Base-by-base conservation (phyloP, 2,888 invertebrate species). In the Stramonita haemastoma region DNA sequence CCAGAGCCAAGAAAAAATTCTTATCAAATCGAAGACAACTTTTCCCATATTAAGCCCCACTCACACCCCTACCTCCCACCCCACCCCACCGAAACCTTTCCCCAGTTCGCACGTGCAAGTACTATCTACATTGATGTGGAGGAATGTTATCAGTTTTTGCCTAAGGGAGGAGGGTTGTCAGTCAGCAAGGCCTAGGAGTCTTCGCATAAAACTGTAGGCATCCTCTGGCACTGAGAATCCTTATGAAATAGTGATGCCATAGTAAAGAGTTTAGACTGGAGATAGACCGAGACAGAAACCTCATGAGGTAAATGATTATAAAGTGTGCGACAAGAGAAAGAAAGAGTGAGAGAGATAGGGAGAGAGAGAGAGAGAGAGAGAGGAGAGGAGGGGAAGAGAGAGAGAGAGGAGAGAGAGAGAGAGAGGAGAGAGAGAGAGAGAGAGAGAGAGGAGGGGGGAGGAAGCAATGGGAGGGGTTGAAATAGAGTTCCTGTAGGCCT, bases 361-460 rank as follows among this genome's bases (percentile, higher is more conserved):
- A 2, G n/a, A 46, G 87, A 79, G 57, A n/a, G 56, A 79, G 26
- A n/a, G 77, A 46, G 79, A 56, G 29, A 79, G 29, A 46, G 46
- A 46, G 46, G 46, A 46, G 46, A 8, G 46, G 46, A 46, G 46
- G 8, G 46, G 8, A 5, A 46, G 46, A 46, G 46, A 46, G 46
- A 46, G 46, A 46, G 46, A 46, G 46, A 46, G 8, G 46, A 8
- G 46, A 5, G 46, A 8, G 46, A n/a, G n/a, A n/a, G n/a, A n/a
- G n/a, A n/a, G n/a, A 2, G 8, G 46, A 46, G 4, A 46, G 46
- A 46, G 4, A 46, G 66, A 22, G 17, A 66, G 66, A 73, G n/a
- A 88, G 26, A 84, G 66, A 57, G 17, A 88, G 70, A 56, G 66
- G 57, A 66, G 83, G n/a, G n/a, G n/a, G n/a, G n/a, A n/a, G 8